Evolutionary conservation across 2,113 vertebrate species (phyloP).

Genomic region (Thamnaconus septentrionalis): DNA sequence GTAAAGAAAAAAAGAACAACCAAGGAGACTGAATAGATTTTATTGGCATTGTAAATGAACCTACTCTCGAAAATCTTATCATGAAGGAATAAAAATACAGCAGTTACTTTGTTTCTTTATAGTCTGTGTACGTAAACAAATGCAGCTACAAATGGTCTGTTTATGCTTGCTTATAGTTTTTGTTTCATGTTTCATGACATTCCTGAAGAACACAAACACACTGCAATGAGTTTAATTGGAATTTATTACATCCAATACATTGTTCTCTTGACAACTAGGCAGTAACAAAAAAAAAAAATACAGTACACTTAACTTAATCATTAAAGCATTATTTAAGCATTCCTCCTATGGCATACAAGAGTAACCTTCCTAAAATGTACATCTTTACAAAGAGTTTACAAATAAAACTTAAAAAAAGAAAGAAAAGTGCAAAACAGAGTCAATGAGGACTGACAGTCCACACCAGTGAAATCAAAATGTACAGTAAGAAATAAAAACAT

Average conservation of each 20-base stretch:
- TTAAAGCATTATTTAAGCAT: constrained; percentile 69
- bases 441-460: constrained; percentile 65
- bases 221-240: constrained; percentile 48
- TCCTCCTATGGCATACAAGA: constrained; percentile 69
- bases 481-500: constrained; percentile 63
- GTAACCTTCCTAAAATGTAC: constrained; percentile 80
- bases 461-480: constrained; percentile 64
- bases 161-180: no score
- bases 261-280: constrained; percentile 68
- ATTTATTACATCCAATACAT: constrained; percentile 78
- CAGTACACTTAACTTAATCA: constrained; percentile 77
- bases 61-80: no score
- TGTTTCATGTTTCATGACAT: no score
- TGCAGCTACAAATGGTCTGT: no score
- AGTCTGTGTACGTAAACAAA: no score
- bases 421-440: constrained; percentile 78
- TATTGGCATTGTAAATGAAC: no score
- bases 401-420: constrained; percentile 60
- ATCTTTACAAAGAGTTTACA: constrained; percentile 82
- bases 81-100: no score
- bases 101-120: no score
- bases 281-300: constrained; percentile 77
- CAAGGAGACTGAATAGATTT: no score
- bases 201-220: constrained; percentile 2
- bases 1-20: no score